phyloP scores from a whole-genome alignment of 1,140 invertebrate genomes.

The Sitodiplosis mosellana region DNA sequence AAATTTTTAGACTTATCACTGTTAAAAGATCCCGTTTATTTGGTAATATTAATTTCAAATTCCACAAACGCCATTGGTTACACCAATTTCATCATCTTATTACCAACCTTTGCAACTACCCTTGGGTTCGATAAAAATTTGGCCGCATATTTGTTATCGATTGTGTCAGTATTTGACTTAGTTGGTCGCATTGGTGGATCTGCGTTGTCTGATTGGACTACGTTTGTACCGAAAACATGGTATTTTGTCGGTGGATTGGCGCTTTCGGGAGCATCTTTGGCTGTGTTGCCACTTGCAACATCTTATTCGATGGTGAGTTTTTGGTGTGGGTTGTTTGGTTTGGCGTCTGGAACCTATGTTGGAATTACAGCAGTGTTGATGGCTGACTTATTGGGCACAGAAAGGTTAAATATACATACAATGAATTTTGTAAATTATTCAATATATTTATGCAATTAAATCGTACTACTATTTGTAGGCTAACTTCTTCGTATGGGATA shows the following conservation, averaged over 20 bases:
- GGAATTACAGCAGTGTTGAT: constrained; percentile 70
- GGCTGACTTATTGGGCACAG: constrained; percentile 66
- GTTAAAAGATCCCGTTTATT: constrained; percentile 56
- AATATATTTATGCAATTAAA: too few species aligned
- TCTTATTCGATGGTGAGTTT: constrained; percentile 36
- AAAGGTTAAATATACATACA: too few species aligned
- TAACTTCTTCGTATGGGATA: constrained; percentile 66
- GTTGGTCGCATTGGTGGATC: constrained; percentile 65
- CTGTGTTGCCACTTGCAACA: constrained; percentile 41
- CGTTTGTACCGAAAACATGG: constrained; percentile 52
- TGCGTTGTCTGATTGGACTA: constrained; percentile 55
- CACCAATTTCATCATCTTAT: constrained; percentile 64
- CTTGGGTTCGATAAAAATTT: constrained; percentile 47
- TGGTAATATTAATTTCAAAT: constrained; percentile 65
- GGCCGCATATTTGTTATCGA: constrained; percentile 50
- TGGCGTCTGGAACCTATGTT: constrained; percentile 69
- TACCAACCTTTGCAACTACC: constrained; percentile 51
- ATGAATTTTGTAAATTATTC: too few species aligned
- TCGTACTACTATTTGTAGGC: too few species aligned
- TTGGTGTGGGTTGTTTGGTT: constrained; percentile 55
- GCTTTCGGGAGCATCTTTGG: constrained; percentile 51
- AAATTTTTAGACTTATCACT: constrained; percentile 61
- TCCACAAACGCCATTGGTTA: constrained; percentile 70
- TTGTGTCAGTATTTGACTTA: constrained; percentile 58
- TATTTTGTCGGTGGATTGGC: constrained; percentile 50